phyloP scores from a whole-genome alignment of 2,888 invertebrate genomes.

The Cacoxenus indagator region DNA sequence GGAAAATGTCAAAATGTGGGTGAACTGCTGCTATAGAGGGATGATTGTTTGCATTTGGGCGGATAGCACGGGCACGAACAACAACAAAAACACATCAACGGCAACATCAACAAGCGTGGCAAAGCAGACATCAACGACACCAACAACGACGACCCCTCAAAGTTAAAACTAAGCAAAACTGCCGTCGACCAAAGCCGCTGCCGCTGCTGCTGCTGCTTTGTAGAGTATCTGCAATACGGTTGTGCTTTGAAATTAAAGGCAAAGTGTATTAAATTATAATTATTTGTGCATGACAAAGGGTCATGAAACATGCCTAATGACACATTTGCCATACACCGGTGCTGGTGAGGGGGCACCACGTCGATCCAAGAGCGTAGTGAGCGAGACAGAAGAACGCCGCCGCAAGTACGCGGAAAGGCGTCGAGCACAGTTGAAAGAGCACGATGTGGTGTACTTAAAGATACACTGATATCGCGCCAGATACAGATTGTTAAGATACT shows the following conservation, averaged over 20 bases:
- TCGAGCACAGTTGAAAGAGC: neutral
- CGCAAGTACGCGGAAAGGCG: conserved; percentile 1
- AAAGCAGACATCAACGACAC: neutral
- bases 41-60: conserved; percentile 21
- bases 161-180: conserved; percentile 4
- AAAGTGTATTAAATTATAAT: conserved; percentile 68
- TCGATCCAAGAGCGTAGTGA: conserved; percentile 45
- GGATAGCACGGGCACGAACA: neutral
- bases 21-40: conserved; percentile 33
- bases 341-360: neutral
- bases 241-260: conserved; percentile 38
- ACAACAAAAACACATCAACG: too few relatives aligned
- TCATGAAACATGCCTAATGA: conserved; percentile 68
- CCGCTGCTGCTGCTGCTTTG: neutral
- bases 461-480: neutral
- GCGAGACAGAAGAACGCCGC: neutral
- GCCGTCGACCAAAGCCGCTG: neutral
- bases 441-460: neutral
- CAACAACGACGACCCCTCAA: neutral
- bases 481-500: too few relatives aligned
- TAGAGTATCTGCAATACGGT: neutral
- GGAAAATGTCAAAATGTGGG: conserved; percentile 31
- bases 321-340: conserved; percentile 64
- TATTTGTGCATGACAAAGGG: conserved; percentile 68
- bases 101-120: too few relatives aligned